phyloP scores from a whole-genome alignment of 2,888 invertebrate species.

The Tinea semifulvella region DNA sequence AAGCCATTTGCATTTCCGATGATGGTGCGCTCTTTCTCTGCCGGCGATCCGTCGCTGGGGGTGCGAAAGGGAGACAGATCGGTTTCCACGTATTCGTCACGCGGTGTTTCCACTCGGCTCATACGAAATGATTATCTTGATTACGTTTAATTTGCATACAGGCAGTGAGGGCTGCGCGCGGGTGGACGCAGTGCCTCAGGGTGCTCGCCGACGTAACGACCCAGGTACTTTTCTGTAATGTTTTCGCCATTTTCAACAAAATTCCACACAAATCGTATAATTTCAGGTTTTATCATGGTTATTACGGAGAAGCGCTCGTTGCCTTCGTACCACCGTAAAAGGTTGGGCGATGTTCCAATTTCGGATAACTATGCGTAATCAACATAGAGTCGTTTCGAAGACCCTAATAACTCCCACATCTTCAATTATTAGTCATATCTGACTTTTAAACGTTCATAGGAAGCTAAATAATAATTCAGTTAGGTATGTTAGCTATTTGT shows the following conservation, averaged over 20 bases:
- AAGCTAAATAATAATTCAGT: constrained; percentile 5
- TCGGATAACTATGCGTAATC: constrained; percentile 62
- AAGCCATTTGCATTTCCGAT: constrained; percentile 53
- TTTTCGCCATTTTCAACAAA: constrained; percentile 67
- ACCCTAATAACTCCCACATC: constrained; percentile 46
- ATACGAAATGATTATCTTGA: constrained; percentile 63
- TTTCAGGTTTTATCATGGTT: constrained; percentile 63
- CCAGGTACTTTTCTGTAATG: constrained; percentile 66
- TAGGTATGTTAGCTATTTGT: no score
- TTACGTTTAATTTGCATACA: constrained; percentile 66
- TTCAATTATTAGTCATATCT: constrained; percentile 64
- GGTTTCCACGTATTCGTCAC: constrained; percentile 23
- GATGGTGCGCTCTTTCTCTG: constrained; percentile 24
- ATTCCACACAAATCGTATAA: constrained; percentile 66
- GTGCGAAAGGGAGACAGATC: constrained; percentile 37
- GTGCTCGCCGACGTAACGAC: constrained; percentile 48
- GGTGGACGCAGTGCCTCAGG: constrained; percentile 39
- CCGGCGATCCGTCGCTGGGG: constrained; percentile 15
- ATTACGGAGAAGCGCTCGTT: constrained; percentile 61
- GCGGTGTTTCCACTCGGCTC: constrained; percentile 34
- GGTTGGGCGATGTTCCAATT: constrained; percentile 55
- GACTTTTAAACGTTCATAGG: constrained; percentile 47
- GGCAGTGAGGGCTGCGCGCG: constrained; percentile 27
- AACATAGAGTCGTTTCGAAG: constrained; percentile 54
- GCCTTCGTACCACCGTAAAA: constrained; percentile 53